phyloP scores from a whole-genome alignment of 2,797 vertebrate species.

The Netta rufina region DNA sequence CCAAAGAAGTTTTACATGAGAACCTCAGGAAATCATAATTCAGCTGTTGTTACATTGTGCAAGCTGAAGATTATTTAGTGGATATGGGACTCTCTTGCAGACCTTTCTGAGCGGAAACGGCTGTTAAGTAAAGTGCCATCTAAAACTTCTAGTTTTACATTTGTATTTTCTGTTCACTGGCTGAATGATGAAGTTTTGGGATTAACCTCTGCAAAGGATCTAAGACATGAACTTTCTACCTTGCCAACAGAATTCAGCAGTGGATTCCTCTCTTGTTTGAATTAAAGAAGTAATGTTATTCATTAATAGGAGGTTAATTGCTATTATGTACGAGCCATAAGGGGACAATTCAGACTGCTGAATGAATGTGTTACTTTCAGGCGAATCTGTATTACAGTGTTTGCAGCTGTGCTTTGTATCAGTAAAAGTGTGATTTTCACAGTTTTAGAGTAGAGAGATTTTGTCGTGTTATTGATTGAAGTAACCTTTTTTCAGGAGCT shows the following conservation, averaged over 20 bases:
- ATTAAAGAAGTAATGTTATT: not conserved
- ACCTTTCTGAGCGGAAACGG: not conserved
- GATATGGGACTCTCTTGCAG: not conserved
- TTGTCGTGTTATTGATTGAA: not conserved
- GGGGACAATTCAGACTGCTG: not conserved
- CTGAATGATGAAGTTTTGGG: not conserved
- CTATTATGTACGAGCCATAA: not conserved
- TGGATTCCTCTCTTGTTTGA: not conserved
- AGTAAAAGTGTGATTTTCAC: not conserved
- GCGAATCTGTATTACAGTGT: not conserved
- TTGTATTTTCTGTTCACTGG: not conserved
- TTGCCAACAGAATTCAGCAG: not conserved
- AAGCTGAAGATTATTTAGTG: not conserved
- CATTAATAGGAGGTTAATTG: not conserved
- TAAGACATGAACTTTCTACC: not conserved
- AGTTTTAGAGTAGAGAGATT: not conserved
- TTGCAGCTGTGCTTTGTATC: not conserved
- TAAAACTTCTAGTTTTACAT: not conserved
- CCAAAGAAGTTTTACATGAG: not conserved
- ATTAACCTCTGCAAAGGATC: not conserved
- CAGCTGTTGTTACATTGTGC: not conserved
- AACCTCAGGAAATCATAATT: not conserved
- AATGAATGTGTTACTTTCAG: not conserved
- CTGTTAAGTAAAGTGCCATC: rapidly evolving
- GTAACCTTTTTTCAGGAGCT: not conserved